Base-by-base conservation (phyloP, 2,888 invertebrate species). In the Lasioglossum zephyrum region DNA sequence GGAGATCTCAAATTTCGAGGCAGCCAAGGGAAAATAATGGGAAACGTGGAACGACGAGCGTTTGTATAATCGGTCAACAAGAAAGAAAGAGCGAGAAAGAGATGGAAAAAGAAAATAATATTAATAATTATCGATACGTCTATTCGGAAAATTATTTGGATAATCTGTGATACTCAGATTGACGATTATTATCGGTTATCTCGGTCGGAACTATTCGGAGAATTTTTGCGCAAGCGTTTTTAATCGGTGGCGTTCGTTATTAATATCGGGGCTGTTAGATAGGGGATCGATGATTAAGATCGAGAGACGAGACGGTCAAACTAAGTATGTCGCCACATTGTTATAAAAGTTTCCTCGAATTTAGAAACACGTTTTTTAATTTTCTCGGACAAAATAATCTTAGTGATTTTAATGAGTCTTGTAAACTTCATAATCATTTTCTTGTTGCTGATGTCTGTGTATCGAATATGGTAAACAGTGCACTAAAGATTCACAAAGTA, bases 111-210 rank as follows among this genome's bases (percentile, higher is more conserved):
- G 66, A 39, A 39, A 36, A 57, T 26, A 60, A 80, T 70, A 60
- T 18, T 47, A 75, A n/a, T 53, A 69, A 74, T 83, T 74, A 73
- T 79, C 63, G 44, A 44, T 78, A 60, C 75, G 74, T 77, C 77
- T 83, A 49, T 63, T 83, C 75, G 79, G 79, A 66, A 31, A 84
- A 83, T 85, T 79, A 79, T 85, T 85, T 85, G 85, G 76, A 84
- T 83, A 85, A 85, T 85, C 85, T 85, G 85, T 85, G 85, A 85
- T 85, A 85, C 73, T 84, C 85, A 84, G 85, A 85, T 85, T 83
- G 79, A 85, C 73, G 83, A 73, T 84, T 85, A 85, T 83, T 76
- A 75, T 83, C 72, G 77, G 75, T 82, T 80, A 75, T 83, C 79
- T 53, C 66, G 66, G 41, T 41, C 75, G 79, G 78, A 63, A 82